Evolutionary conservation across 2,888 invertebrate species (phyloP), one percentile per base, ranked within the genome.

Genomic region (Listrodromus nycthemerus): DNA sequence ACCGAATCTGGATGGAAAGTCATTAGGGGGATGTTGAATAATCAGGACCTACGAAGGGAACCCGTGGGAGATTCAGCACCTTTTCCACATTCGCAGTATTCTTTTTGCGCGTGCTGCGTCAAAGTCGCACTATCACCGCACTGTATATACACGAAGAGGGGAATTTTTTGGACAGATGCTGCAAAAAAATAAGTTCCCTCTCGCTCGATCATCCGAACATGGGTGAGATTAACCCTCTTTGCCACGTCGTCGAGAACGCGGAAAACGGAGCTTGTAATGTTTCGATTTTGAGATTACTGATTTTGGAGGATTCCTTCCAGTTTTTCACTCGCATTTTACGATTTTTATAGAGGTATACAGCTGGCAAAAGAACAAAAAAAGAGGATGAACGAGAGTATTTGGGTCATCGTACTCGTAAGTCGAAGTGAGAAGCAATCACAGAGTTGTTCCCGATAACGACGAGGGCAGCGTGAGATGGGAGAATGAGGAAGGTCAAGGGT

Each of bases 401-500:
- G 19, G 41, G 41, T 52, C 24, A 30, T 61, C 8, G 58, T 61
- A 61, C 30, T 37, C 71, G 33, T 33, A 33, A 30, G 61, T 58
- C 27, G 58, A 41, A 50, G 41, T n/a, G 61, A 45, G 52, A 37
- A 67, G 69, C 67, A 67, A 77, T 77, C 58, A 58, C 24, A 37
- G 48, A 45, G 37, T 19, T 45, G 52, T 19, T 69, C 37, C n/a
- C 73, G 27, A 63, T 73, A 45, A 63, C 30, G 37, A 48, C 27
- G 27, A 41, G 16, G 6, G 45, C 21, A 52, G 30, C 58, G 24
- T n/a, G 58, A 73, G 58, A 74, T 13, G 73, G 16, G 67, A 74
- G 73, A 52, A 67, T 73, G 55, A 33, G 84, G 80, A 84, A 84
- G 84, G 85, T 85, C 85, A 84, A 84, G 85, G 85, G 77, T 85